phyloP scores from a whole-genome alignment of 2,888 invertebrate species.

The Drosophila recens region DNA sequence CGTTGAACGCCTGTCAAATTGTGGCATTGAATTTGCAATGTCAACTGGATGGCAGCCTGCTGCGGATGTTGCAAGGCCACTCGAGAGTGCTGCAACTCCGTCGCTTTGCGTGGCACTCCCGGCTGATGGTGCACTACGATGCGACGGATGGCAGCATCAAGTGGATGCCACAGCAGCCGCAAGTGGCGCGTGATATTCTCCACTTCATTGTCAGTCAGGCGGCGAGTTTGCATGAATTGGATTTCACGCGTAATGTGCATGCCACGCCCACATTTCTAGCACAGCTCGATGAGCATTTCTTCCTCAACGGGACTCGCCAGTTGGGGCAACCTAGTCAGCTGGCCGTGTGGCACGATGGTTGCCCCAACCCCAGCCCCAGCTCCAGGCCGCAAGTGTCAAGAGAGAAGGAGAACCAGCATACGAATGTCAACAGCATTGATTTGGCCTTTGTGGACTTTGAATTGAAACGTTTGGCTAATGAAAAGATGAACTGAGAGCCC shows the following conservation, averaged over 20 bases:
- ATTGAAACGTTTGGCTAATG: conserved; percentile 53
- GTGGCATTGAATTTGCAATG: conserved; percentile 70
- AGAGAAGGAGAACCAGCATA: conserved; percentile 9
- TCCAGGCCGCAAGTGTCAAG: conserved; percentile 23
- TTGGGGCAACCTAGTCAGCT: conserved; percentile 7
- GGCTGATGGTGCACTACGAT: conserved; percentile 64
- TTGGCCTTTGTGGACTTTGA: conserved; percentile 65
- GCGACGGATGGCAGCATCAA: conserved; percentile 62
- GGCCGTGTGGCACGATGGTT: conserved; percentile 55
- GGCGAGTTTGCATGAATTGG: conserved; percentile 63
- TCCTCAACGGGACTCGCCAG: background rate
- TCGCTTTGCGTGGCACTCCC: conserved; percentile 68
- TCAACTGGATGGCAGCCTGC: conserved; percentile 63
- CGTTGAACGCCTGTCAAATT: conserved; percentile 49
- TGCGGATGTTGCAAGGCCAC: conserved; percentile 39
- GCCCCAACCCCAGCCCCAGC: conserved; percentile 43
- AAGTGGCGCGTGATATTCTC: conserved; percentile 52
- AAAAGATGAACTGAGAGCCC: background rate
- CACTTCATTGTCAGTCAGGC: conserved; percentile 61
- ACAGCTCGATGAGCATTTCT: conserved; percentile 47
- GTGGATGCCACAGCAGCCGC: conserved; percentile 70
- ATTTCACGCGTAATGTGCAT: conserved; percentile 70
- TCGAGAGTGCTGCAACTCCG: conserved; percentile 47
- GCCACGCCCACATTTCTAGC: conserved; percentile 67
- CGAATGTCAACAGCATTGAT: conserved; percentile 41